Conservation (phyloP, 2,888 invertebrate species). For the Microplitis manilae region DNA sequence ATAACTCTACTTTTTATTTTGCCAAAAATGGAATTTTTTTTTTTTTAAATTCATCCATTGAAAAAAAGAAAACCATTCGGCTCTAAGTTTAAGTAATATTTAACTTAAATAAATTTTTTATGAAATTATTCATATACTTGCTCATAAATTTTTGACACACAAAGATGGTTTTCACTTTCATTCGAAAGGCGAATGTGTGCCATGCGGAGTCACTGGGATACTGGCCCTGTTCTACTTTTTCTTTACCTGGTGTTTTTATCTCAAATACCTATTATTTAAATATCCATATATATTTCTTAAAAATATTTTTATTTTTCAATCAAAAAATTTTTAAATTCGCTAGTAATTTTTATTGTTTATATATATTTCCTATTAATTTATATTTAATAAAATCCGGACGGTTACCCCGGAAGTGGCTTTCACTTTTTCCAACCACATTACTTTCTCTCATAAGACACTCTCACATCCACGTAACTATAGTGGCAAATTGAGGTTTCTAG, state of each 20-base stretch:
- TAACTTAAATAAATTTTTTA: no score
- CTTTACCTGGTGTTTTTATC: neutral
- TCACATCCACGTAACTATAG: slow-evolving; percentile 33
- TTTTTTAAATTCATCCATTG: no score
- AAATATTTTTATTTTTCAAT: neutral
- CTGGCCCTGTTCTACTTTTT: slow-evolving; percentile 70
- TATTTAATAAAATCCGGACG: slow-evolving; percentile 11
- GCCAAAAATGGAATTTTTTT: no score
- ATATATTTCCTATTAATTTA: slow-evolving; percentile 46
- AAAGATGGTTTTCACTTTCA: slow-evolving; percentile 67
- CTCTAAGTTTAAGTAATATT: no score
- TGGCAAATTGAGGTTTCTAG: slow-evolving; percentile 62
- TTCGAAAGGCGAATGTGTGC: slow-evolving; percentile 67
- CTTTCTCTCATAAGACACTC: slow-evolving; percentile 59
- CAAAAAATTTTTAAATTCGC: slow-evolving; percentile 34
- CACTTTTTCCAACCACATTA: slow-evolving; percentile 63
- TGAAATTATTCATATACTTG: neutral
- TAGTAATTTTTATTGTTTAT: slow-evolving; percentile 55
- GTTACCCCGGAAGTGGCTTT: slow-evolving; percentile 63
- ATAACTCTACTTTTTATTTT: no score
- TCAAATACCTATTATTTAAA: neutral
- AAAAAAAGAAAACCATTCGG: no score
- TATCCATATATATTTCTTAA: neutral
- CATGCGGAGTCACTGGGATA: slow-evolving; percentile 68
- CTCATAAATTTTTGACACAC: neutral